phyloP scores from a whole-genome alignment of 2,113 vertebrate species.

The Danionella cerebrum region DNA sequence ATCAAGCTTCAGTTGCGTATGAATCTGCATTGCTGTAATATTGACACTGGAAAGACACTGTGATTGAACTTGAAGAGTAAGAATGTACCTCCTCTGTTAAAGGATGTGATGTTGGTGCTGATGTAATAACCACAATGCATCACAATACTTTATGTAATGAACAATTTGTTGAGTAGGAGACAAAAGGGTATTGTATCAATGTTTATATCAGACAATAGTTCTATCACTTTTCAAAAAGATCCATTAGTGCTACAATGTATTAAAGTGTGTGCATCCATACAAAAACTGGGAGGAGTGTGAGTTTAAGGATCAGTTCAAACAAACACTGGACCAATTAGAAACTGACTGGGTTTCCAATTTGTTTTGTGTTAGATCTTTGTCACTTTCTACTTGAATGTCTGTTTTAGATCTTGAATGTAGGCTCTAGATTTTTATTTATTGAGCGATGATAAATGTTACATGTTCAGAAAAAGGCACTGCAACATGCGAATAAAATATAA shows the following conservation, averaged over 20 bases:
- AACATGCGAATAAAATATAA: slow-evolving; percentile 13
- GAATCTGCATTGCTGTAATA: not conserved
- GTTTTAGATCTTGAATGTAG: slow-evolving; percentile 29
- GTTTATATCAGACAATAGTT: not conserved
- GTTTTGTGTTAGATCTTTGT: not conserved
- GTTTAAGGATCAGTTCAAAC: not conserved
- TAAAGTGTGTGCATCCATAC: not conserved
- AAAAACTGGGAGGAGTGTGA: not conserved
- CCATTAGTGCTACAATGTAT: not conserved
- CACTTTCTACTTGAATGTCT: slow-evolving; percentile 31
- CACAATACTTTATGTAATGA: slow-evolving; percentile 36
- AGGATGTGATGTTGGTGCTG: slow-evolving; percentile 7
- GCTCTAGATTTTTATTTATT: slow-evolving; percentile 42
- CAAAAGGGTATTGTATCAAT: slow-evolving; percentile 6
- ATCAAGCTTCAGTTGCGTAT: not conserved
- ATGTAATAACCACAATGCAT: slow-evolving; percentile 20
- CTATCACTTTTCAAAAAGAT: not conserved
- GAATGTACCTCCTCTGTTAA: slow-evolving; percentile 20
- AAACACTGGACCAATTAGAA: slow-evolving; percentile 16
- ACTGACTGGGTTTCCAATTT: slow-evolving; percentile 16
- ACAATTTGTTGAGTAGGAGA: slow-evolving; percentile 10
- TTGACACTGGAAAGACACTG: slow-evolving; percentile 15
- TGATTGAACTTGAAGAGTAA: not conserved
- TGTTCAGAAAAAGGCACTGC: slow-evolving; percentile 25
- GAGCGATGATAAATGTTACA: slow-evolving; percentile 14